Base-by-base conservation (phyloP, 1,140 invertebrate species). In the Drosophila nasuta region DNA sequence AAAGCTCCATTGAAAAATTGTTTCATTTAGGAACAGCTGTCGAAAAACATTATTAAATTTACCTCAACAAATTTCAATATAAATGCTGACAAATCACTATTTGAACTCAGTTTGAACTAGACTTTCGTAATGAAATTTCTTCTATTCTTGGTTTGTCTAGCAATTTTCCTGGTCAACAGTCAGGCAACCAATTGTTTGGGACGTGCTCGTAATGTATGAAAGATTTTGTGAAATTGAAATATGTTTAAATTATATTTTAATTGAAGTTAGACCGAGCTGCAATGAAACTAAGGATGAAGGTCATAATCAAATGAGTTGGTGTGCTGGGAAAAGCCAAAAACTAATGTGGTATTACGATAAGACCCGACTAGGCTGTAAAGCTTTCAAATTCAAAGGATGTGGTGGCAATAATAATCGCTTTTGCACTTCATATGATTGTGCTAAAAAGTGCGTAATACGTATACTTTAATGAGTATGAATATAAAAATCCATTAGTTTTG, bases 351-450 rank as follows among this genome's bases (percentile, higher is more conserved):
- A 58, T 17, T 58, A 58, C 38, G 10, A 58, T 43, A 3, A 7
- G 38, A 2, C 1, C 7, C n/a, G 11, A n/a, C 1, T n/a, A 2
- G 5, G 1, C 0, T 58, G 56, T n/a, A 20, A 8, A 1, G 1
- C 5, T 4, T 5, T 58, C 1, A 10, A 43, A 15, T 58, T 17
- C 3, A 6, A n/a, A 4, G 56, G 38, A 1, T 59, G 57, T 20
- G 41, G 57, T 13, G 41, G 57, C 20, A 59, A 60, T 7, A 46
- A 30, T n/a, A 60, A 60, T 60, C 58, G 58, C 1, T 33, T 15
- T 25, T 60, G 58, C 25, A 15, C 1, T 1, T 7, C 13, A 13
- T 3, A 6, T 5, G 43, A 60, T 0, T 60, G 58, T n/a, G 8
- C 8, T 6, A 8, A 4, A 2, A 10, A 8, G 0, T 60, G 58